Conservation (phyloP, 2,113 vertebrate genomes). For the Semicossyphus pulcher region DNA sequence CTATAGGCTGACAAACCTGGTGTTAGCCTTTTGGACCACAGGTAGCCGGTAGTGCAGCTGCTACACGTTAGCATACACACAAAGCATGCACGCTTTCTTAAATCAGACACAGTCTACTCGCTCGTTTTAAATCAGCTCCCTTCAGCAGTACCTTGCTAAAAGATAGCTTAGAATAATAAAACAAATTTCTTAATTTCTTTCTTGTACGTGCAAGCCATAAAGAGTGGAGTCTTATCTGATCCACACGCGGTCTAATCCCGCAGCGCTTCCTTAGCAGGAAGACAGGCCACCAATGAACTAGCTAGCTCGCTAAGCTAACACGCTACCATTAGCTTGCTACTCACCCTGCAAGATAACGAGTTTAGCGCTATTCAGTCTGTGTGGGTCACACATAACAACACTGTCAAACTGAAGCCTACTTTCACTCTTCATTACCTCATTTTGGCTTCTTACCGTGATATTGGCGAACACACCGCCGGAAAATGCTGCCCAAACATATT, state of each 20-base stretch:
- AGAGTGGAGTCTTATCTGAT: neutral
- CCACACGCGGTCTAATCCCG: constrained; percentile 66
- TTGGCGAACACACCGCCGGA: constrained; percentile 87
- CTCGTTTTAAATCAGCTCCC: neutral
- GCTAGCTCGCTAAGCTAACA: constrained; percentile 51
- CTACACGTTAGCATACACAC: constrained; percentile 69
- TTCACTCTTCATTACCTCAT: fast-evolving
- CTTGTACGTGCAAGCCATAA: neutral
- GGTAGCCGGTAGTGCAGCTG: constrained; percentile 49
- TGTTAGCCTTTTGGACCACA: constrained; percentile 13
- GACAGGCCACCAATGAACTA: constrained; percentile 54
- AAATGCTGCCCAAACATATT: constrained; percentile 93
- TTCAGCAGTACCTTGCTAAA: fast-evolving
- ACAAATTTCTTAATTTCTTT: neutral
- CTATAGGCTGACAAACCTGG: neutral
- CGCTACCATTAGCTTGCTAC: constrained; percentile 47
- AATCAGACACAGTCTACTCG: constrained; percentile 34
- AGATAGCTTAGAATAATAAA: no score
- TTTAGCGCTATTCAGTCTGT: constrained; percentile 4
- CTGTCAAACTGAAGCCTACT: neutral
- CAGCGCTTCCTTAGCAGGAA: constrained; percentile 37
- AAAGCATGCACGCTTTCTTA: constrained; percentile 60
- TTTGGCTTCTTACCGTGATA: constrained; percentile 86
- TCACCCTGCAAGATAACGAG: constrained; percentile 24
- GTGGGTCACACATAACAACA: neutral